phyloP scores from a whole-genome alignment of 1,140 invertebrate species.

The Aphelinus certus region DNA sequence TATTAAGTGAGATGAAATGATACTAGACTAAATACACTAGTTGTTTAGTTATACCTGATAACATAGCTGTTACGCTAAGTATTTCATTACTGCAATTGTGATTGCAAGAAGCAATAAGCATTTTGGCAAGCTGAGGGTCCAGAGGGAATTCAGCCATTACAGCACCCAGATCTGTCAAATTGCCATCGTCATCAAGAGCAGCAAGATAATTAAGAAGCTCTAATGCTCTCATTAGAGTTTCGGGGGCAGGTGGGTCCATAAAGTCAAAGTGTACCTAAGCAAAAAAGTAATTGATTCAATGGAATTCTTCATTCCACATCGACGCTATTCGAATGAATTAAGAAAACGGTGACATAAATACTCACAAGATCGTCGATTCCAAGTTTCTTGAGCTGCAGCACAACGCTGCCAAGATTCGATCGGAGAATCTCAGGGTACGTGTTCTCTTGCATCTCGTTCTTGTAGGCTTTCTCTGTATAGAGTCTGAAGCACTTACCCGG shows the following conservation, averaged over 20 bases:
- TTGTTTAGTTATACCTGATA: conserved; percentile 81
- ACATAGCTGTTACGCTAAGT: conserved; percentile 98
- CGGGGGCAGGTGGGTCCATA: conserved; percentile 99
- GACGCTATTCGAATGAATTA: neutral
- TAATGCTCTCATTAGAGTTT: conserved; percentile 98
- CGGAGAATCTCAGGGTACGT: conserved; percentile 99
- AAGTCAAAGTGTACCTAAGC: conserved; percentile 94
- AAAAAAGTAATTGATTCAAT: conserved; percentile 6
- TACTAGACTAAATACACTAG: no score
- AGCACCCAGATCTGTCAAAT: conserved; percentile 94
- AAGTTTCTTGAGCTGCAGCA: conserved; percentile 97
- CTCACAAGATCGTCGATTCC: conserved; percentile 95
- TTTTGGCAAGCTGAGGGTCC: conserved; percentile 98
- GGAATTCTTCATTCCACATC: neutral
- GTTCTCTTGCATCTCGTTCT: conserved; percentile 99
- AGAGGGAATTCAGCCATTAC: conserved; percentile 99
- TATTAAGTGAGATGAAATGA: neutral
- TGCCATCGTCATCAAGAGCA: conserved; percentile 96
- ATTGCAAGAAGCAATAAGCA: conserved; percentile 96
- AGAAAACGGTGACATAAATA: conserved; percentile 12
- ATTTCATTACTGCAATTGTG: conserved; percentile 99
- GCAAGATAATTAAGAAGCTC: conserved; percentile 98
- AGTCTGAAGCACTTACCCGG: conserved; percentile 98
- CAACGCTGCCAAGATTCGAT: conserved; percentile 96
- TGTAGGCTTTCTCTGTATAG: conserved; percentile 99